phyloP scores from a whole-genome alignment of 2,888 invertebrate genomes.

The Dendrolimus houi region DNA sequence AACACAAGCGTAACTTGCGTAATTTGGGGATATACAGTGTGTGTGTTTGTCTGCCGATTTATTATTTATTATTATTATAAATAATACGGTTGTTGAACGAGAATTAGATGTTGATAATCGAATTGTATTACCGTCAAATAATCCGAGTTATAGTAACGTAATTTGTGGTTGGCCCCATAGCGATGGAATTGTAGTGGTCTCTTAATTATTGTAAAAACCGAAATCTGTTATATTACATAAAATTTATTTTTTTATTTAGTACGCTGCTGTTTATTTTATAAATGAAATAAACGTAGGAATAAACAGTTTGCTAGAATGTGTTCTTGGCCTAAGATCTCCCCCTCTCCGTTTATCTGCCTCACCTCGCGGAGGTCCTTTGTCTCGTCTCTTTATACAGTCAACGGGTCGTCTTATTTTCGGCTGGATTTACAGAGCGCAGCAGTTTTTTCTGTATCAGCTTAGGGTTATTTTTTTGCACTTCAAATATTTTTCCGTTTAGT shows the following conservation, averaged over 20 bases:
- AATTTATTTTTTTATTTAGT: no score
- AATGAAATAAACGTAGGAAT: no score
- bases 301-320: conserved; percentile 26
- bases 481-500: background rate
- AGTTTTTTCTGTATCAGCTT: background rate
- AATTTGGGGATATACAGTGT: no score
- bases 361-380: conserved; percentile 53
- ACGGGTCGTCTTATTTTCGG: conserved; percentile 61
- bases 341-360: conserved; percentile 20
- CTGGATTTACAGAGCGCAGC: conserved; percentile 9
- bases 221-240: no score
- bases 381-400: conserved; percentile 63
- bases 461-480: background rate
- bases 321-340: conserved; percentile 50
- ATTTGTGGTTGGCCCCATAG: no score
- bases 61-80: no score
- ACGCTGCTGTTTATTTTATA: no score
- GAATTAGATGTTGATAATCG: conserved; percentile 80
- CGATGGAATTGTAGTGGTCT: no score
- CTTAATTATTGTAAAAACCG: conserved; percentile 49
- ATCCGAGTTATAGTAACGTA: conserved; percentile 78
- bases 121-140: conserved; percentile 74
- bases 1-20: no score
- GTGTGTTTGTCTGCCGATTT: no score
- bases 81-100: no score